Evolutionary conservation across 1,140 invertebrate genomes (phyloP), one percentile per base, ranked within the genome.

Genomic region (Caenorhabditis inopinata): DNA sequence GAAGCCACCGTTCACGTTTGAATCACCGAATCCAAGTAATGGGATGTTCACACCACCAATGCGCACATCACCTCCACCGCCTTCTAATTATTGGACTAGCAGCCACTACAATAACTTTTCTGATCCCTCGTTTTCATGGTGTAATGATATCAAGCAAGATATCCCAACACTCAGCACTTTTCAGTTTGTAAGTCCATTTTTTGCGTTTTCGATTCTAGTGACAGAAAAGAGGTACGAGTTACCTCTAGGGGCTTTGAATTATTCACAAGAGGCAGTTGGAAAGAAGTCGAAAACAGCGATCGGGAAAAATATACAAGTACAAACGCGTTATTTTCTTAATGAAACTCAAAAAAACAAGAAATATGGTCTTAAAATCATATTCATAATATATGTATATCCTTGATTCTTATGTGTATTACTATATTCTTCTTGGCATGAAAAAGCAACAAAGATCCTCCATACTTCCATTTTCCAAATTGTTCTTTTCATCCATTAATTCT

Each of bases 161-260:
- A 42, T 7, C 38, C 14, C 38, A 42, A 42, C 38, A 7, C 27
- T 32, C 4, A 62, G 27, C 53, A 23, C 53, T 16, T 68, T 21
- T 14, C 32, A 21, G 32, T 38, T 68, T 68, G 58, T 68, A 68
- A 68, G 58, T 68, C 12, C 58, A 68, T 21, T 38, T 68, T 68
- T 68, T 68, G 5, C 27, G 21, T 53, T 25, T 53, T n/a, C n/a
- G n/a, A n/a, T n/a, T n/a, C n/a, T n/a, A n/a, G n/a, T n/a, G n/a
- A n/a, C n/a, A n/a, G n/a, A n/a, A n/a, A n/a, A 7, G 27, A 6
- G 51, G 27, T 23, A 6, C 7, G 48, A n/a, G n/a, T 25, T 58
- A 32, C 29, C 51, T 58, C 51, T 32, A 58, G 3, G 35, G 51
- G 35, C 51, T 32, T 58, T 58, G 51, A 58, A 58, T 58, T 32